Evolutionary conservation across 2,888 invertebrate genomes (phyloP).

Genomic region (Drosophila neonasuta): DNA sequence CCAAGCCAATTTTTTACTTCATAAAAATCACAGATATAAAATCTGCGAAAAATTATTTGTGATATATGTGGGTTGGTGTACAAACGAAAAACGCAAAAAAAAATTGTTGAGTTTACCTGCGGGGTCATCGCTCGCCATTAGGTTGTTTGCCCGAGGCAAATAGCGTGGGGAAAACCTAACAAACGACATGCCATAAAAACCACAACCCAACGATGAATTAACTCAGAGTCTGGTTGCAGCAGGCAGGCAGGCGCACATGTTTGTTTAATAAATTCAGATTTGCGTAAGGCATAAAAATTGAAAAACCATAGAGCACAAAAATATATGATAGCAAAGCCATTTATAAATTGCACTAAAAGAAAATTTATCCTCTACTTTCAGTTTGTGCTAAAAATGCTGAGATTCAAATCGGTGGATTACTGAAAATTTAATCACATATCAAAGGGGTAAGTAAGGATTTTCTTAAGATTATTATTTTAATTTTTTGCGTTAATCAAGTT

Average conservation of each 20-base stretch:
- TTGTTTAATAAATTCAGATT: slow-evolving; percentile 30
- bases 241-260: slow-evolving; percentile 1
- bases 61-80: neutral
- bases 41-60: slow-evolving; percentile 9
- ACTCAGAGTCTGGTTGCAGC: neutral
- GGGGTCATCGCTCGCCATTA: slow-evolving; percentile 24
- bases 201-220: slow-evolving; percentile 3
- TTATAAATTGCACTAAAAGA: neutral
- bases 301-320: neutral
- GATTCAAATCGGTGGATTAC: neutral
- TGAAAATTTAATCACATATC: neutral
- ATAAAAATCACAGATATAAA: slow-evolving; percentile 13
- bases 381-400: too few relatives aligned
- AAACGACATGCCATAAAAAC: slow-evolving; percentile 22
- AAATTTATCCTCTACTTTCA: neutral
- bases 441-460: neutral
- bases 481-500: neutral
- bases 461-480: neutral
- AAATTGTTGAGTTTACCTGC: slow-evolving; percentile 23
- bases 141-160: slow-evolving; percentile 19
- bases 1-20: neutral
- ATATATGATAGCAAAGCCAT: neutral
- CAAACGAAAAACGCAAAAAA: slow-evolving; percentile 4
- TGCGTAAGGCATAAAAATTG: neutral
- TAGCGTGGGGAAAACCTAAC: slow-evolving; percentile 10